Conservation (phyloP, 2,888 invertebrate genomes). For the Lapara coniferarum region DNA sequence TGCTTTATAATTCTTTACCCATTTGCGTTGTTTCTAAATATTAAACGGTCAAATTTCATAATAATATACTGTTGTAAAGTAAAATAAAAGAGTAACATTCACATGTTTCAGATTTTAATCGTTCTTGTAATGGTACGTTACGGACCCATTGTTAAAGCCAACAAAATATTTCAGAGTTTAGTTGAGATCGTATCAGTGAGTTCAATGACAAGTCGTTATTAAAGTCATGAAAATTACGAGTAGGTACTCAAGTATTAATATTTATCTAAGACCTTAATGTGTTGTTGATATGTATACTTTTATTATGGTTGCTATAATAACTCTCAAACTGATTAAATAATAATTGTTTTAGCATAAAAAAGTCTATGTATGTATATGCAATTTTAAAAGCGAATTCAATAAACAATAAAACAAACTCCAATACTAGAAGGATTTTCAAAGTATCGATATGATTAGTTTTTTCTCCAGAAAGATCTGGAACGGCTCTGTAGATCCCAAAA, state of each 20-base stretch:
- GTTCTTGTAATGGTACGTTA: not conserved
- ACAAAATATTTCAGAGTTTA: not conserved
- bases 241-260: not conserved
- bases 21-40: not conserved
- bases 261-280: too few species aligned
- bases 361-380: too few species aligned
- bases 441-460: too few species aligned
- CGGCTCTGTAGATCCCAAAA: too few species aligned
- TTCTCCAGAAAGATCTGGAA: too few species aligned
- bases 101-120: not conserved
- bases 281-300: too few species aligned
- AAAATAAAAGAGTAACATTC: not conserved
- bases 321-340: too few species aligned
- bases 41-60: not conserved
- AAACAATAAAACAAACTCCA: too few species aligned
- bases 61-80: not conserved
- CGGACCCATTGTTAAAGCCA: not conserved
- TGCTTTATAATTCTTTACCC: not conserved
- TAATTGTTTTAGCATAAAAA: too few species aligned
- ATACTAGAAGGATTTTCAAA: too few species aligned
- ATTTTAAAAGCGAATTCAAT: too few species aligned
- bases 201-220: not conserved
- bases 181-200: not conserved
- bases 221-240: constrained; percentile 1
- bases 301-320: too few species aligned